phyloP scores from a whole-genome alignment of 2,888 invertebrate genomes.

The Trichopria drosophilae region DNA sequence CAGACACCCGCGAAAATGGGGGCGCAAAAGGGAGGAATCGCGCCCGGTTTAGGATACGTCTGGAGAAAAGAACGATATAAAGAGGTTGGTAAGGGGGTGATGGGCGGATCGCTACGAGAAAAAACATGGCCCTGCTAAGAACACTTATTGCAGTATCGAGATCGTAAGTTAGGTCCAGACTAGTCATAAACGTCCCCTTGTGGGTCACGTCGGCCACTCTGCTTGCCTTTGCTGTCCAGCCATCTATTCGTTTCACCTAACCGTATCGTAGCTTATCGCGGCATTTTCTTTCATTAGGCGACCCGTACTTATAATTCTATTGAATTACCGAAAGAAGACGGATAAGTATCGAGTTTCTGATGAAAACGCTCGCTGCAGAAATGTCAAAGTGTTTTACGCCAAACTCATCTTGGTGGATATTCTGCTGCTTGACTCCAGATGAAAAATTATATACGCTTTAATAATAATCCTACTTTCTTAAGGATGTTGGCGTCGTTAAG shows the following conservation, averaged over 20 bases:
- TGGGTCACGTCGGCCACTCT: slow-evolving; percentile 5
- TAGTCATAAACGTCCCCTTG: slow-evolving; percentile 53
- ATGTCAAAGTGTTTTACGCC: too few species aligned
- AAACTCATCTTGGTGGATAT: too few species aligned
- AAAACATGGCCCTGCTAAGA: slow-evolving; percentile 49
- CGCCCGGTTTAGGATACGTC: slow-evolving; percentile 29
- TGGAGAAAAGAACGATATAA: slow-evolving; percentile 17
- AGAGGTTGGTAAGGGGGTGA: slow-evolving; percentile 15
- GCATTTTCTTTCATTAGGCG: slow-evolving; percentile 28
- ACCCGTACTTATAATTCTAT: slow-evolving; percentile 30
- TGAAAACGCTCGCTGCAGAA: too few species aligned
- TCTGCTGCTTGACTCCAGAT: too few species aligned
- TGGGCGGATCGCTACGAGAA: slow-evolving; percentile 28
- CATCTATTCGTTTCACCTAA: slow-evolving; percentile 15
- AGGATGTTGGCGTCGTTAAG: too few species aligned
- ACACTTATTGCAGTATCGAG: slow-evolving; percentile 56
- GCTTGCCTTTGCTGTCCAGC: slow-evolving; percentile 21
- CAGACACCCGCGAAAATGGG: slow-evolving; percentile 40
- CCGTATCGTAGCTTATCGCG: slow-evolving; percentile 28
- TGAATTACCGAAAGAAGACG: slow-evolving; percentile 23
- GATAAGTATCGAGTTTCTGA: slow-evolving; percentile 9
- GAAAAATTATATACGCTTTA: too few species aligned
- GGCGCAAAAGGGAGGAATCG: slow-evolving; percentile 41
- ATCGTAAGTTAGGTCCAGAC: slow-evolving; percentile 53
- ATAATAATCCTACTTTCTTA: too few species aligned